These are phyloP conservation scores for Amblyjoppa proteus DNA, from an alignment of 2,888 invertebrate species.

Conservation along the genomic window DNA sequence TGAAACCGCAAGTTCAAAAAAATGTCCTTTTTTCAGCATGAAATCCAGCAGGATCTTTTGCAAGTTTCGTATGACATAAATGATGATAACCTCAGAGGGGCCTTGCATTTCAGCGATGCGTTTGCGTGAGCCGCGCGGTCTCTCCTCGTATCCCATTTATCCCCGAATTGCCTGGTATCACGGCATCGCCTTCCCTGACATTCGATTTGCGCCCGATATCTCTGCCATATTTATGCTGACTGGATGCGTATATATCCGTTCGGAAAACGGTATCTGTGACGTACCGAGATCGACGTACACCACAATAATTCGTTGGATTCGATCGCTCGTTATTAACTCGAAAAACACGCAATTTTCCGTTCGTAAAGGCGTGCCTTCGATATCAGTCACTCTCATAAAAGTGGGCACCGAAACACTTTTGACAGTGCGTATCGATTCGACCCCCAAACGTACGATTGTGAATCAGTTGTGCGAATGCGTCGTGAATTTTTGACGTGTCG, in stretches of 20 bases:
- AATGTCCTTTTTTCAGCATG: not conserved
- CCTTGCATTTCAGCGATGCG: not conserved
- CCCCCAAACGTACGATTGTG: slow-evolving; percentile 27
- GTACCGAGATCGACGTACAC: slow-evolving; percentile 31
- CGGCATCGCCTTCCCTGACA: slow-evolving; percentile 1
- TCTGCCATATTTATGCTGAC: not conserved
- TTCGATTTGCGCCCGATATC: slow-evolving; percentile 12
- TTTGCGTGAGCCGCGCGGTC: not conserved
- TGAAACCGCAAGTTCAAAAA: no score
- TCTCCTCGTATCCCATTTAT: not conserved
- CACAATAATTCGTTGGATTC: slow-evolving; percentile 41
- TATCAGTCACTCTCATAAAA: slow-evolving; percentile 50
- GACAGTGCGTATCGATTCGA: slow-evolving; percentile 51
- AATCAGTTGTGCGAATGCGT: slow-evolving; percentile 34
- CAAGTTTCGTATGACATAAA: no score
- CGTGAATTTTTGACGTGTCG: slow-evolving; percentile 45
- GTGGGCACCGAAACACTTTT: slow-evolving; percentile 36
- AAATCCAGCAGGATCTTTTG: not conserved
- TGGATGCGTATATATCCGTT: not conserved
- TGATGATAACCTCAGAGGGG: not conserved
- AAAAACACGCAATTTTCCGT: slow-evolving; percentile 37
- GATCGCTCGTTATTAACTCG: slow-evolving; percentile 35
- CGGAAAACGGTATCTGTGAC: not conserved
- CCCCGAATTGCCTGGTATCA: not conserved
- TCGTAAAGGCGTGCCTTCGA: slow-evolving; percentile 47